phyloP scores from a whole-genome alignment of 2,797 vertebrate genomes.

The Aldrovandia affinis region DNA sequence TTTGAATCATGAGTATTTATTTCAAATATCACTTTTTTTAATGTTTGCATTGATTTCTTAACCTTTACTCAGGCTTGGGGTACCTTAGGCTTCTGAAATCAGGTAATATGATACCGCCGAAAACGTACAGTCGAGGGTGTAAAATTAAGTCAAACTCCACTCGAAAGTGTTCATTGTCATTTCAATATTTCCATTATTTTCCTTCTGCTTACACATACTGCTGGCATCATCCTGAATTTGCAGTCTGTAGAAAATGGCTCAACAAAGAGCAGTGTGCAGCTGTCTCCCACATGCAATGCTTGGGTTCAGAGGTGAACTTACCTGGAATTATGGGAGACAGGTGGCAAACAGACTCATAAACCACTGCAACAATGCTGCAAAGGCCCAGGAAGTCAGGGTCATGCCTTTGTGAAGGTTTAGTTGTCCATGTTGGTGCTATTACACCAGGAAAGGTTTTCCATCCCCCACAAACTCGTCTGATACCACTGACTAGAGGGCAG shows the following conservation, averaged over 20 bases:
- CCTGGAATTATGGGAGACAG: slow-evolving; percentile 66
- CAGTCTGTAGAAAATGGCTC: background rate
- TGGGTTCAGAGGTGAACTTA: slow-evolving; percentile 42
- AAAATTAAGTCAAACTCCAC: slow-evolving; percentile 12
- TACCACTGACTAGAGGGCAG: background rate
- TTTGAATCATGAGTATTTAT: background rate
- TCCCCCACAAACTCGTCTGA: background rate
- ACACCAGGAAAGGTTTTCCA: slow-evolving; percentile 60
- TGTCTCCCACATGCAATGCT: slow-evolving; percentile 24
- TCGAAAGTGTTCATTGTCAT: background rate
- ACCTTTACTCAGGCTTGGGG: background rate
- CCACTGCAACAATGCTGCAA: slow-evolving; percentile 65
- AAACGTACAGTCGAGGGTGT: background rate
- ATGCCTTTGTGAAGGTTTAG: slow-evolving; percentile 70
- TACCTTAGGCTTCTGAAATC: background rate
- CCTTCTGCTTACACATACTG: slow-evolving; percentile 7
- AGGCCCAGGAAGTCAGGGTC: slow-evolving; percentile 65
- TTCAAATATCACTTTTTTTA: slow-evolving; percentile 9
- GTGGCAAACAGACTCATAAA: slow-evolving; percentile 74
- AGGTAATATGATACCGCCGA: background rate
- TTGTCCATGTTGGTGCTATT: slow-evolving; percentile 53
- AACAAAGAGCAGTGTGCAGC: background rate
- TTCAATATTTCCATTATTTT: background rate
- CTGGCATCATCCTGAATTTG: slow-evolving; percentile 25
- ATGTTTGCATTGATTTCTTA: background rate